Conservation (phyloP, 2,797 vertebrate genomes). For the Neomorphus geoffroyi region DNA sequence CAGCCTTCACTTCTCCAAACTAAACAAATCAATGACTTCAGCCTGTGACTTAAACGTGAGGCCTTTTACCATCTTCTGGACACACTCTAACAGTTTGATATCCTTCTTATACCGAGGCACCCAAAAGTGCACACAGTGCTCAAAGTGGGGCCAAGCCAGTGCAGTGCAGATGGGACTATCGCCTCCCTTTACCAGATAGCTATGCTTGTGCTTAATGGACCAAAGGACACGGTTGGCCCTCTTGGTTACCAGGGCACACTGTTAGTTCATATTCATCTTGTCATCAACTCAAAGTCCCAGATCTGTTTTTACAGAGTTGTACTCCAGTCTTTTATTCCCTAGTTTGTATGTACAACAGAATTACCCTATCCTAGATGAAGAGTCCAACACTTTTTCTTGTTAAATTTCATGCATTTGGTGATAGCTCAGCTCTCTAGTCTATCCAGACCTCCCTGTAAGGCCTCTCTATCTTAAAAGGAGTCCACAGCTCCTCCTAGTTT, state of each 20-base stretch:
- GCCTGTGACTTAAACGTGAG: too few relatives aligned
- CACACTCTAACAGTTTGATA: neutral
- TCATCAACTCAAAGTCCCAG: neutral
- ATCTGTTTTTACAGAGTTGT: too few relatives aligned
- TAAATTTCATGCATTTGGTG: neutral
- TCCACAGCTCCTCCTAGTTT: neutral
- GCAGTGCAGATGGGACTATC: neutral
- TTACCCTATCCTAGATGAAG: neutral
- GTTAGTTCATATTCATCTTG: neutral
- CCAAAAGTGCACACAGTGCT: neutral
- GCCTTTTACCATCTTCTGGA: neutral
- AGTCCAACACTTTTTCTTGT: neutral
- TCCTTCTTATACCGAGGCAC: neutral
- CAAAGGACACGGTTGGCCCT: neutral
- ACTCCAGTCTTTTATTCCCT: neutral
- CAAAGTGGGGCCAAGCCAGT: neutral
- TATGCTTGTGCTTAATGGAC: neutral
- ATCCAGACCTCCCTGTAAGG: neutral
- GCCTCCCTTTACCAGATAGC: neutral
- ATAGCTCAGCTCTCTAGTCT: neutral
- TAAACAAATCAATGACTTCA: neutral
- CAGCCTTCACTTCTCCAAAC: neutral
- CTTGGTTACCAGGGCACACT: neutral
- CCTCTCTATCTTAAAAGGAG: neutral
- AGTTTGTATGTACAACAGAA: neutral